phyloP scores from a whole-genome alignment of 2,113 vertebrate species.

The Zapus hudsonius region DNA sequence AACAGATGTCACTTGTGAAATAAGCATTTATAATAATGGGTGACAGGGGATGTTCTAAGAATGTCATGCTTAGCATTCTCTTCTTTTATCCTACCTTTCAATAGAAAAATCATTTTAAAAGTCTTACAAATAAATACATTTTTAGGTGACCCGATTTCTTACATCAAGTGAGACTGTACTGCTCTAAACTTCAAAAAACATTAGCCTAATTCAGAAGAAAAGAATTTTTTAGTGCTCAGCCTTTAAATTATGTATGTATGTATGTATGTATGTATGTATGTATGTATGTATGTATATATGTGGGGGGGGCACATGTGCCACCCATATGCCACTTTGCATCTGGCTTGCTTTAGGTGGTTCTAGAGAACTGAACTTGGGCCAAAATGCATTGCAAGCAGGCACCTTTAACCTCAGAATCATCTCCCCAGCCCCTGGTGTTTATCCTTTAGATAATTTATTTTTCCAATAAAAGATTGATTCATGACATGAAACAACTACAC shows the following conservation, averaged over 20 bases:
- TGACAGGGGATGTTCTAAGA: background rate
- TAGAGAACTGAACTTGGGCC: no score
- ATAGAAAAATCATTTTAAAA: slow-evolving; percentile 20
- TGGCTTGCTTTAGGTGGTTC: no score
- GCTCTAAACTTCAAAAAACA: background rate
- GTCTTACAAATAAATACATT: background rate
- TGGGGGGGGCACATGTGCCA: no score
- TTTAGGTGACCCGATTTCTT: background rate
- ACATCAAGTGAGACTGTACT: background rate
- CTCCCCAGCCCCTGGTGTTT: background rate
- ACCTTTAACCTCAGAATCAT: no score
- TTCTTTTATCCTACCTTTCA: background rate
- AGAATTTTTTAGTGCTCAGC: background rate
- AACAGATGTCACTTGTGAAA: background rate
- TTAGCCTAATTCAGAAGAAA: background rate
- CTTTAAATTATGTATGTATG: background rate
- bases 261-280: no score
- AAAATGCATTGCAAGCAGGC: no score
- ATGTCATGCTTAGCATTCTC: background rate
- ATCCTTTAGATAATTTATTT: background rate
- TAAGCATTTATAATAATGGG: background rate
- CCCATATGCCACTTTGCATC: no score
- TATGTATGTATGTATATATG: no score
- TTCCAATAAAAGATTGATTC: background rate
- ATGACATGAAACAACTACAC: background rate